Conservation (phyloP, 2,888 invertebrate species). For the Arctia plantaginis region DNA sequence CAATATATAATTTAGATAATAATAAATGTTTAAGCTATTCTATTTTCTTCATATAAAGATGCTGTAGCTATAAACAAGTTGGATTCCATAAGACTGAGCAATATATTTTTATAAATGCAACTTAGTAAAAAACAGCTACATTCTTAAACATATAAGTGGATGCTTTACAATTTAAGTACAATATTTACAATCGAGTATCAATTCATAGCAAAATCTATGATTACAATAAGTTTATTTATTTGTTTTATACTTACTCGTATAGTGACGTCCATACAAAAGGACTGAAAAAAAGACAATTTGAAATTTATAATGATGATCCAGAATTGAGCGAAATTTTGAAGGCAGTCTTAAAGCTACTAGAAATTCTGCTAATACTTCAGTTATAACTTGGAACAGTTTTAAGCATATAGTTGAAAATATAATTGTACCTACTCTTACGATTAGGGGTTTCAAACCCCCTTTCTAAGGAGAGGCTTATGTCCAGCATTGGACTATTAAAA, state of each 20-base stretch:
- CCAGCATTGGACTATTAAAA: too few relatives aligned
- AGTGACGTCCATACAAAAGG: not conserved
- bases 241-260: constrained; percentile 16
- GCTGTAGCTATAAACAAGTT: not conserved
- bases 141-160: constrained; percentile 17
- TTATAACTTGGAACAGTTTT: not conserved
- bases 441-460: too few relatives aligned
- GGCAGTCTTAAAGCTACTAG: not conserved
- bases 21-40: not conserved
- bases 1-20: not conserved
- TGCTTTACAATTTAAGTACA: constrained; percentile 45
- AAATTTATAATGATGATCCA: not conserved
- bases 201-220: constrained; percentile 38
- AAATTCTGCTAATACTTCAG: not conserved
- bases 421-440: too few relatives aligned
- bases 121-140: not conserved
- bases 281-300: not conserved
- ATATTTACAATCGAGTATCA: constrained; percentile 57
- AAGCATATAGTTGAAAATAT: too few relatives aligned
- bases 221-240: constrained; percentile 16
- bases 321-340: not conserved
- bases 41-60: not conserved
- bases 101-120: constrained; percentile 15
- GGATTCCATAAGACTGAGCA: not conserved
- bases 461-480: too few relatives aligned